These are phyloP conservation scores for Iphiclides podalirius DNA, from an alignment of 2,888 invertebrate genomes.

Conservation along the genomic window DNA sequence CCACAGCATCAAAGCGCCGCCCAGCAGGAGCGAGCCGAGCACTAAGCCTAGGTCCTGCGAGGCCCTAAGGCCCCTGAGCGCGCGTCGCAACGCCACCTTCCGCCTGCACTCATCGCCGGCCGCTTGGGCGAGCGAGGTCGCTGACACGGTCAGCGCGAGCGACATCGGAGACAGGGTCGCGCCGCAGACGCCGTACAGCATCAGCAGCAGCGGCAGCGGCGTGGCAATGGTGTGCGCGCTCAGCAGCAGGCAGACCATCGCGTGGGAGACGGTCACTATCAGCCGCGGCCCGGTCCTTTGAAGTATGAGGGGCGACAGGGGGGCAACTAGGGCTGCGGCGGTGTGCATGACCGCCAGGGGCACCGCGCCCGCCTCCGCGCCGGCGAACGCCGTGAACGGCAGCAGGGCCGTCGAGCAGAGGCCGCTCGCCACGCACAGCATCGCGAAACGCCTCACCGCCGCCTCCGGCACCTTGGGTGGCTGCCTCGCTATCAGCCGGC, in stretches of 20 bases:
- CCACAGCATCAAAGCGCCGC: slow-evolving; percentile 72
- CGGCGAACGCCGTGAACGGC: slow-evolving; percentile 77
- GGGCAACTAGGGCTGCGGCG: slow-evolving; percentile 79
- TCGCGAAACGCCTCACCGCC: slow-evolving; percentile 68
- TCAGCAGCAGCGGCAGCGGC: slow-evolving; percentile 56
- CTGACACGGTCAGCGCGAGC: slow-evolving; percentile 77
- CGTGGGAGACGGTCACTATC: slow-evolving; percentile 71
- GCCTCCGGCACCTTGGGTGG: slow-evolving; percentile 73
- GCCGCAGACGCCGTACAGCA: slow-evolving; percentile 75
- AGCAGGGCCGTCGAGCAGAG: slow-evolving; percentile 83
- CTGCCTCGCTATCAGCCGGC: slow-evolving; percentile 82
- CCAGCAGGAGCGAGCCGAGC: slow-evolving; percentile 61
- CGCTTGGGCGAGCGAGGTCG: slow-evolving; percentile 79
- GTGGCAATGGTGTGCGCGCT: slow-evolving; percentile 76
- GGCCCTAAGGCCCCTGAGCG: slow-evolving; percentile 62
- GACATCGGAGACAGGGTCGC: slow-evolving; percentile 79
- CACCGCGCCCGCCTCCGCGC: slow-evolving; percentile 80
- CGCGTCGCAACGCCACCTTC: slow-evolving; percentile 61
- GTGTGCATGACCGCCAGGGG: slow-evolving; percentile 82
- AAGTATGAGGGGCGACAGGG: slow-evolving; percentile 65
- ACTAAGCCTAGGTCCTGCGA: slow-evolving; percentile 71
- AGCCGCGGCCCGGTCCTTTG: slow-evolving; percentile 63
- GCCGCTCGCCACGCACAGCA: slow-evolving; percentile 81
- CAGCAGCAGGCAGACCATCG: slow-evolving; percentile 80
- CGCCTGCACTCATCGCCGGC: slow-evolving; percentile 66